Percentiles rank a stretch among this genome's conserved stretches.
Evolutionary conservation across 2,113 vertebrate species (phyloP).

Genomic region (Thryonomys swinderianus): DNA sequence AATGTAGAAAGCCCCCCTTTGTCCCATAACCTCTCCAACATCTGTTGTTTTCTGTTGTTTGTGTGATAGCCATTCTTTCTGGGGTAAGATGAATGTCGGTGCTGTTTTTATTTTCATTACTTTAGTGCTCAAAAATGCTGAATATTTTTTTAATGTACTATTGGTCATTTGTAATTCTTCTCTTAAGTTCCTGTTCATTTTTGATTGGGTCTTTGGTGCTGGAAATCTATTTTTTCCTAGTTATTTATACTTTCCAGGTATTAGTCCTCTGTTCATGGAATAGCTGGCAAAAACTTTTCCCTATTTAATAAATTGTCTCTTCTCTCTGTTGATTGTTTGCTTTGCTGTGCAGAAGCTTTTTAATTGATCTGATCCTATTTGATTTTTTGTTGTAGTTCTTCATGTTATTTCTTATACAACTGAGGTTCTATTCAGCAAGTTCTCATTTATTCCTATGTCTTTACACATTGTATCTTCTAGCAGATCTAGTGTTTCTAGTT

Average conservation of each 20-base stretch:
- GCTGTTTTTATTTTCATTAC: not conserved
- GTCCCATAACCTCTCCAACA: not conserved
- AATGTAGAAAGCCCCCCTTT: not conserved
- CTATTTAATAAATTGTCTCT: not conserved
- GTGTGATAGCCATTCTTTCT: not conserved
- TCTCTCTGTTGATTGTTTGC: not conserved
- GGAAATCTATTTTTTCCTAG: not conserved
- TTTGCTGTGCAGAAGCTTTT: not conserved
- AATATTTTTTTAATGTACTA: not conserved
- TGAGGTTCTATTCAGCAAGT: not conserved
- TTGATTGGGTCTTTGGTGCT: not conserved
- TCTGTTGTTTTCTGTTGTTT: not conserved
- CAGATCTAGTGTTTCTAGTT: not conserved
- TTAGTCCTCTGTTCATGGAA: not conserved
- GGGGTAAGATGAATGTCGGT: too few relatives aligned
- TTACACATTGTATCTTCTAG: not conserved
- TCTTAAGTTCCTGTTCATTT: not conserved
- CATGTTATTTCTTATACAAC: not conserved
- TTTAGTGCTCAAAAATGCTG: not conserved
- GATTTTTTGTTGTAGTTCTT: not conserved
- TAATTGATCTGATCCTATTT: not conserved
- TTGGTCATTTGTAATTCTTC: not conserved
- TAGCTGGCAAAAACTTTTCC: not conserved
- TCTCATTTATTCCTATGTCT: not conserved
- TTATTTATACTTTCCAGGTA: not conserved